Base-by-base conservation (phyloP, 2,113 vertebrate species). In the Acanthisitta chloris region DNA sequence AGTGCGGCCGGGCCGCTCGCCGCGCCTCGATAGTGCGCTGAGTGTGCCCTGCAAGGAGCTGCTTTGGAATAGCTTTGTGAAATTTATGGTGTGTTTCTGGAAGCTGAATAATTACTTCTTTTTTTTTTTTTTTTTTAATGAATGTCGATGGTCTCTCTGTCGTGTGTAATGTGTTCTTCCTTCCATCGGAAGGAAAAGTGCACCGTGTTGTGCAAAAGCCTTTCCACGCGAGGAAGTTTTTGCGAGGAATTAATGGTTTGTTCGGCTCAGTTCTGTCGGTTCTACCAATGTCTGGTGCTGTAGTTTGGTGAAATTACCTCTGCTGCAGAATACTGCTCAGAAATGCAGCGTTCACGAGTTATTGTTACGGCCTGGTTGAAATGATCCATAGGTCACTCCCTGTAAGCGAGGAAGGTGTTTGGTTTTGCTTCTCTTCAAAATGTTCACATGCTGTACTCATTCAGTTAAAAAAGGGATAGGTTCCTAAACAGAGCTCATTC, bases 111-210 rank as follows among this genome's bases (percentile, higher is more conserved):
- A 5, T 10, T 4, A 31, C 8, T 6, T n/a, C 28, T 51, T 33
- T 24, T n/a, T n/a, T n/a, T n/a, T n/a, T n/a, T n/a, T n/a, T n/a
- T n/a, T n/a, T n/a, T n/a, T n/a, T n/a, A n/a, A n/a, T n/a, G n/a
- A n/a, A n/a, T n/a, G n/a, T n/a, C n/a, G n/a, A 0, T 2, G 31
- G 11, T 65, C 7, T 18, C 8, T n/a, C 19, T 2, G 0, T 26
- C 14, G 31, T 15, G 8, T 17, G 38, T 23, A 6, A 6, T 2
- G 12, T 38, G 1, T 48, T 43, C 20, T 2, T 12, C 3, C 10
- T 38, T 10, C 8, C 14, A 8, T 10, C 38, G 8, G 54, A 33
- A 33, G 15, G 31, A 48, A 21, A 5, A 36, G 48, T 2, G 40
- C 8, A 2, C 17, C 1, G 0, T 5, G 26, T 66, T 81, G 0